Evolutionary conservation across 2,888 invertebrate genomes (phyloP).

Genomic region (Lissocephala sabroskyi): DNA sequence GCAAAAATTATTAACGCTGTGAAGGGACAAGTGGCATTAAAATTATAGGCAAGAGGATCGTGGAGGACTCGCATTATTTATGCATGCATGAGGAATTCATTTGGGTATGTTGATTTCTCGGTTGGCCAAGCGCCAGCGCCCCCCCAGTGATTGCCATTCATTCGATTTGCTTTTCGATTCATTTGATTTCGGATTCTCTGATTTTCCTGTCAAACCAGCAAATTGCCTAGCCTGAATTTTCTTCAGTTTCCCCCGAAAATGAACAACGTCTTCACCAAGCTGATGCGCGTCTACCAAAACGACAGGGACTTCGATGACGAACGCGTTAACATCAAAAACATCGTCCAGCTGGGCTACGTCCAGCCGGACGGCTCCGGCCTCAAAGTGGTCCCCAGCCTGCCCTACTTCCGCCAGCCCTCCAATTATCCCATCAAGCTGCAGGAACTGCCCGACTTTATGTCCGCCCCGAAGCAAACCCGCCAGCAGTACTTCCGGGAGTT

Average conservation of each 20-base stretch:
- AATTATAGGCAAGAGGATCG: constrained; percentile 34
- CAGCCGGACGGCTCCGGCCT: background rate
- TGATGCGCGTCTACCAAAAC: background rate
- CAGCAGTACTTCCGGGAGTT: background rate
- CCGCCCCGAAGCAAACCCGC: too few relatives aligned
- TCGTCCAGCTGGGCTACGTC: background rate
- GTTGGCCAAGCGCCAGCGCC: constrained; percentile 42
- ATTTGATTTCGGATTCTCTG: too few relatives aligned
- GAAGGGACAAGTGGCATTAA: constrained; percentile 44
- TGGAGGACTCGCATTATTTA: constrained; percentile 50
- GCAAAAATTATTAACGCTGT: constrained; percentile 41
- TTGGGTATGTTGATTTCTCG: constrained; percentile 60
- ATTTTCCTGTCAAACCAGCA: too few relatives aligned
- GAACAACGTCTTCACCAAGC: background rate
- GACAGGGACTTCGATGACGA: background rate
- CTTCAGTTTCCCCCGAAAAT: too few relatives aligned
- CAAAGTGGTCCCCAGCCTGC: background rate
- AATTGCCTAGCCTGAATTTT: too few relatives aligned
- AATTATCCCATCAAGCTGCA: background rate
- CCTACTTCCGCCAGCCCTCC: background rate
- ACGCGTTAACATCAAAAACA: background rate
- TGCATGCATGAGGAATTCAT: constrained; percentile 63
- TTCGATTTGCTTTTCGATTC: too few relatives aligned
- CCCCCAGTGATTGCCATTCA: too few relatives aligned
- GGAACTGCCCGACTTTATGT: background rate